Evolutionary conservation across 2,888 invertebrate species (phyloP).

Genomic region (Steromphala cineraria): DNA sequence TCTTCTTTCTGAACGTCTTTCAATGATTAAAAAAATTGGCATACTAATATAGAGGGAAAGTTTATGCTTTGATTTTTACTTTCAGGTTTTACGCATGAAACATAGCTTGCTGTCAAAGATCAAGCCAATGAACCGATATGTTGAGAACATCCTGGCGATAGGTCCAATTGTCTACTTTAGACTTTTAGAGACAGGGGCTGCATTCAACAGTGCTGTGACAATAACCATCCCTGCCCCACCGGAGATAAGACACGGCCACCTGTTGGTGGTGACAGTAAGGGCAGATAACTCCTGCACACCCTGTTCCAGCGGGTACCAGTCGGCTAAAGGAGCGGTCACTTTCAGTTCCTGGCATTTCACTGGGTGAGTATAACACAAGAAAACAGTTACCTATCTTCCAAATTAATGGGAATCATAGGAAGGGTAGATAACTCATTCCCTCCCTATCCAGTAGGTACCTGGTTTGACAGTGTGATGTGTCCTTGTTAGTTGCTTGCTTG

Average conservation of each 20-base stretch:
- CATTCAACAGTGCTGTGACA: slow-evolving; percentile 58
- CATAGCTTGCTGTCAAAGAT: slow-evolving; percentile 28
- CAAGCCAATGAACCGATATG: slow-evolving; percentile 35
- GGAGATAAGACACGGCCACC: slow-evolving; percentile 51
- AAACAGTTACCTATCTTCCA: no score
- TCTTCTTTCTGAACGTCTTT: no score
- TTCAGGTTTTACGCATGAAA: slow-evolving; percentile 24
- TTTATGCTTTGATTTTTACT: no score
- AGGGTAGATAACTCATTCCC: not conserved
- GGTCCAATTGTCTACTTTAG: slow-evolving; percentile 64
- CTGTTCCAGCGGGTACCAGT: slow-evolving; percentile 57
- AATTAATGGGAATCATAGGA: not conserved
- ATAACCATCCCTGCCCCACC: slow-evolving; percentile 69
- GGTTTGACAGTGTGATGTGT: not conserved
- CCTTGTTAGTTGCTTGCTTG: no score
- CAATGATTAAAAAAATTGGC: no score
- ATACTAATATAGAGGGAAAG: no score
- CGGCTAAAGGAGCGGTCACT: slow-evolving; percentile 60
- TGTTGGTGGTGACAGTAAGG: slow-evolving; percentile 65
- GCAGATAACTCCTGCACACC: slow-evolving; percentile 71
- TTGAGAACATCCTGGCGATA: slow-evolving; percentile 62
- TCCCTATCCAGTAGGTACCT: not conserved
- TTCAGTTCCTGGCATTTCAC: slow-evolving; percentile 67
- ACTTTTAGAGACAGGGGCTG: slow-evolving; percentile 42
- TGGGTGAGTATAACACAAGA: slow-evolving; percentile 53